Evolutionary conservation across 2,797 vertebrate genomes (phyloP).

Genomic region (Schizothorax lantsangensis): DNA sequence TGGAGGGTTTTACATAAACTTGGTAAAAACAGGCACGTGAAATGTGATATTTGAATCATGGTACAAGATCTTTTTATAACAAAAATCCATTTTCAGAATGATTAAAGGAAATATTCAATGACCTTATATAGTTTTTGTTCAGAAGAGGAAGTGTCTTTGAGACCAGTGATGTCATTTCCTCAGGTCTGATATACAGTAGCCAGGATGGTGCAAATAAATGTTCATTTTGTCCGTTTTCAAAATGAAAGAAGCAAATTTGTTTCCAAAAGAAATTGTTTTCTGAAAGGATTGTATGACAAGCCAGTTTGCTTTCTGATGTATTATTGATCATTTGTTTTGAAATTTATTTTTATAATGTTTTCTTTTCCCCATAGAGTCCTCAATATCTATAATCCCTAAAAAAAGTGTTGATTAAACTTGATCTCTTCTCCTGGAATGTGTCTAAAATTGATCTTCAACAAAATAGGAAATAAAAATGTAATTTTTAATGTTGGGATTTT

Average conservation of each 20-base stretch:
- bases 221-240: background rate
- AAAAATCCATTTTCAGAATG: background rate
- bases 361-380: background rate
- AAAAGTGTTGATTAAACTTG: background rate
- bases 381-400: constrained; percentile 9
- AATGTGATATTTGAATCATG: background rate
- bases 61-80: background rate
- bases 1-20: background rate
- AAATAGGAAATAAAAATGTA: constrained; percentile 9
- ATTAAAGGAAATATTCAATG: background rate
- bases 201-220: background rate
- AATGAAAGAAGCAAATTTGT: background rate
- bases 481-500: constrained; percentile 10
- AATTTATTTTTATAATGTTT: constrained; percentile 9
- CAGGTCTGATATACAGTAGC: background rate
- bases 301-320: background rate
- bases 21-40: background rate
- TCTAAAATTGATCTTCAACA: constrained; percentile 1
- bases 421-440: constrained; percentile 16
- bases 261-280: background rate
- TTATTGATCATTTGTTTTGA: constrained; percentile 9
- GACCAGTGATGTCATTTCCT: constrained; percentile 14
- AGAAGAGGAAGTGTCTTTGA: background rate
- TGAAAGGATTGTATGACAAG: background rate
- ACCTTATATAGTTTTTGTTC: background rate